These are phyloP conservation scores for Eristalinus aeneus DNA, from an alignment of 2,888 invertebrate species.

Conservation along the genomic window DNA sequence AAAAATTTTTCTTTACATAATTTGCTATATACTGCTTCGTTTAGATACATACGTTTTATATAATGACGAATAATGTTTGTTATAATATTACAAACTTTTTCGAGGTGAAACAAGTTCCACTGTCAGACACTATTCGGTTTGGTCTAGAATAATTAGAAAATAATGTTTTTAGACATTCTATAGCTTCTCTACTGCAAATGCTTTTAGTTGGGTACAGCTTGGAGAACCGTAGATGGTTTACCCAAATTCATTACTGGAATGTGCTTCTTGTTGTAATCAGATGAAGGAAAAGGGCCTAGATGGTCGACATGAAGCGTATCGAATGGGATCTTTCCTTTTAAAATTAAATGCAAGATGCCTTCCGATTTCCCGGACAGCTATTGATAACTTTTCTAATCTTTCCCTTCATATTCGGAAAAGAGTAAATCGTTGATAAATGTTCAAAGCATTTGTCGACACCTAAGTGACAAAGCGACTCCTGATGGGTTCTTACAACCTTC, in stretches of 20 bases:
- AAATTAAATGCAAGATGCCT: background rate
- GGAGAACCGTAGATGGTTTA: too few relatives aligned
- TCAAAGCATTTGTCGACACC: slow-evolving; percentile 35
- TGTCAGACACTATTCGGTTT: too few relatives aligned
- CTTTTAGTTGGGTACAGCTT: too few relatives aligned
- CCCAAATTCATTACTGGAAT: background rate
- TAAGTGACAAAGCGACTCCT: slow-evolving; percentile 47
- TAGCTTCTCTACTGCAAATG: too few relatives aligned
- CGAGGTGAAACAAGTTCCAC: too few relatives aligned
- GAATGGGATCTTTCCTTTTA: background rate
- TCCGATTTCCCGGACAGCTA: background rate
- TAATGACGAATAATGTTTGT: too few relatives aligned
- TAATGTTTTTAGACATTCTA: too few relatives aligned
- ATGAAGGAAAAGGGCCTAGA: background rate
- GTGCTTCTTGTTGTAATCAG: background rate
- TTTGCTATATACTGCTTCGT: too few relatives aligned
- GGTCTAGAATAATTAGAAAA: too few relatives aligned
- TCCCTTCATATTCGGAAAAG: slow-evolving; percentile 77
- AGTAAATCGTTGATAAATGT: slow-evolving; percentile 73
- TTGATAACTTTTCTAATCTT: slow-evolving; percentile 77
- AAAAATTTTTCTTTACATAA: too few relatives aligned
- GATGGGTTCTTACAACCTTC: slow-evolving; percentile 33
- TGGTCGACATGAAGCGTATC: background rate
- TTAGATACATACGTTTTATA: too few relatives aligned
- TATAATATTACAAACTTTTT: too few relatives aligned